These are phyloP conservation scores for Hypselothyrea guttata DNA, from an alignment of 2,888 invertebrate species.

Conservation along the genomic window DNA sequence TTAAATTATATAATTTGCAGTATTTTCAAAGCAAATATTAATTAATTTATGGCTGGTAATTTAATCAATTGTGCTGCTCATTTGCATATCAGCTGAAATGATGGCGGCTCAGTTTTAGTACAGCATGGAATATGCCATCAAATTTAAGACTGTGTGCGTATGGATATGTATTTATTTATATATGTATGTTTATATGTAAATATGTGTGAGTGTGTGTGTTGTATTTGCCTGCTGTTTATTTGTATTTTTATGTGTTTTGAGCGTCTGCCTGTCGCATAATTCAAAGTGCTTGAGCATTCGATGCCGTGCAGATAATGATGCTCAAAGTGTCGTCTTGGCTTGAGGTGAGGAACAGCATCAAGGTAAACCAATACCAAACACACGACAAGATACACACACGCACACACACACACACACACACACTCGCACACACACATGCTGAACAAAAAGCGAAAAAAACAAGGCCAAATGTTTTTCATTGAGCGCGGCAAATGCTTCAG, in stretches of 20 bases:
- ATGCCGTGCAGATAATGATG: conserved; percentile 75
- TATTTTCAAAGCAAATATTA: too few relatives aligned
- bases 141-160: conserved; percentile 8
- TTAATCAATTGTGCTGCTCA: too few relatives aligned
- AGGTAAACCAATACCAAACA: conserved; percentile 61
- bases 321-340: conserved; percentile 61
- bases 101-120: too few relatives aligned
- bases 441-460: conserved; percentile 52
- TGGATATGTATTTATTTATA: conserved; percentile 11
- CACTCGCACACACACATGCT: conserved; percentile 3
- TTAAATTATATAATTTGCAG: too few relatives aligned
- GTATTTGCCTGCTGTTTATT: conserved; percentile 63
- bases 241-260: conserved; percentile 65
- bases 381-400: conserved; percentile 7
- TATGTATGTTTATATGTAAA: too few relatives aligned
- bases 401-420: conserved; percentile 9
- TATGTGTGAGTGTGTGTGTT: conserved; percentile 26
- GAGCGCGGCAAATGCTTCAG: conserved; percentile 8
- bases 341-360: conserved; percentile 31
- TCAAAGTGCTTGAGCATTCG: conserved; percentile 71
- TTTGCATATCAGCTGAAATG: too few relatives aligned
- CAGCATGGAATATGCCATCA: conserved; percentile 6
- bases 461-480: conserved; percentile 73
- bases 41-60: too few relatives aligned
- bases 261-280: conserved; percentile 69